Base-by-base conservation (phyloP, 1,140 invertebrate species). In the Samia ricini region DNA sequence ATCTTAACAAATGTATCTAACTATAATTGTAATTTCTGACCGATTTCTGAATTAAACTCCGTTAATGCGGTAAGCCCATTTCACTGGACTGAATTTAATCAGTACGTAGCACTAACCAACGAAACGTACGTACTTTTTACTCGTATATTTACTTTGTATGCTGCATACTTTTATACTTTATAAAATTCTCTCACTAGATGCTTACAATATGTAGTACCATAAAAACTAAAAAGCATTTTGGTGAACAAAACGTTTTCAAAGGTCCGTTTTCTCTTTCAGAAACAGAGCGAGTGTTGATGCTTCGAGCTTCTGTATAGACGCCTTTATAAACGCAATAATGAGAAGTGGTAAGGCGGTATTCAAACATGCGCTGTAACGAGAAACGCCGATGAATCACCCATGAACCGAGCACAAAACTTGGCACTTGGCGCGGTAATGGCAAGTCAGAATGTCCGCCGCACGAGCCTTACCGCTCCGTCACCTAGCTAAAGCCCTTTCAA, bases 251-350 rank as follows among this genome's bases (percentile, higher is more conserved):
- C 83, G 75, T 80, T 72, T 81, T 79, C 83, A 90, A 83, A 90
- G 88, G 86, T 75, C 82, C 83, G 88, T 90, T 89, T 88, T 86
- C 83, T 84, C 81, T 90, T 90, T 86, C 83, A 88, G 73, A 73
- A 73, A 77, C 77, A 68, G 72, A 80, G 80, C 76, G 74, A 74
- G 77, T 82, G 83, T 89, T 88, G 83, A 82, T 86, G 81, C 85
- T 88, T 86, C 82, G 83, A 72, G 74, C 66, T 78, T 72, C 77
- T 89, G 75, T 87, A 88, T 88, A 74, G 81, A 66, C 74, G 84
- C 85, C 76, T 90, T 88, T 88, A 90, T 90, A 88, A 90, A 88
- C 83, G 85, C 84, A 88, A 88, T 90, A 90, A 90, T 88, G 84
- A 88, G 84, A 63, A 88, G 83, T 85, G 79, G 79, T 81, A 84